Evolutionary conservation across 2,797 vertebrate species (phyloP).

Genomic region (Rhynchotus rufescens): DNA sequence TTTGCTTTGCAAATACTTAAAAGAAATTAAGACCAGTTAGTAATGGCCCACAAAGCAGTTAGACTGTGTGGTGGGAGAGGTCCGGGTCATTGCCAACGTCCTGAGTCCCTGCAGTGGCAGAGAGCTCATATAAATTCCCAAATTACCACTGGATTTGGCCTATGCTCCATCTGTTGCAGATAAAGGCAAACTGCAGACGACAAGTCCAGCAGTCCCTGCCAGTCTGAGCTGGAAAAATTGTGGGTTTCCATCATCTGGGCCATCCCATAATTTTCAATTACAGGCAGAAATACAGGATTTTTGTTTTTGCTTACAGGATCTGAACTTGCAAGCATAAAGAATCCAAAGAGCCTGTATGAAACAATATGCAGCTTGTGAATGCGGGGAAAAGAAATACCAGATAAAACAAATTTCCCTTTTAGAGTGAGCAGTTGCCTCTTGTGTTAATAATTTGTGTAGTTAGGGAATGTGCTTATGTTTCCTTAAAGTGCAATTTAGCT

Average conservation of each 20-base stretch:
- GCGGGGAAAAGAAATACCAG: not conserved
- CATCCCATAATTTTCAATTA: not conserved
- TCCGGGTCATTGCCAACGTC: not conserved
- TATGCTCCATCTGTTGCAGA: not conserved
- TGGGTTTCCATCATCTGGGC: not conserved
- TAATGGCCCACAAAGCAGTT: not conserved
- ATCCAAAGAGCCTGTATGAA: not conserved
- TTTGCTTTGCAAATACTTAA: not conserved
- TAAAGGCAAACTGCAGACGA: not conserved
- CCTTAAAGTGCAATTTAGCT: not conserved
- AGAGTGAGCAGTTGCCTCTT: not conserved
- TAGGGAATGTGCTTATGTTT: not conserved
- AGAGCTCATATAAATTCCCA: not conserved
- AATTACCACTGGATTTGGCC: not conserved
- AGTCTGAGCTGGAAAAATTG: not conserved
- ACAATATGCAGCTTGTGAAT: not conserved
- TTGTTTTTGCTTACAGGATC: not conserved
- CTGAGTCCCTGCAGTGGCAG: not conserved
- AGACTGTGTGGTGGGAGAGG: not conserved
- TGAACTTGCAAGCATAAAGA: not conserved
- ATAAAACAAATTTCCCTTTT: not conserved
- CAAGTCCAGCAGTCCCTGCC: not conserved
- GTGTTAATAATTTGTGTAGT: not conserved
- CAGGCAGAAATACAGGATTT: not conserved
- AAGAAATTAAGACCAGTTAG: not conserved